These are phyloP conservation scores for Drusus annulatus DNA, from an alignment of 1,140 invertebrate genomes.

Conservation along the genomic window DNA sequence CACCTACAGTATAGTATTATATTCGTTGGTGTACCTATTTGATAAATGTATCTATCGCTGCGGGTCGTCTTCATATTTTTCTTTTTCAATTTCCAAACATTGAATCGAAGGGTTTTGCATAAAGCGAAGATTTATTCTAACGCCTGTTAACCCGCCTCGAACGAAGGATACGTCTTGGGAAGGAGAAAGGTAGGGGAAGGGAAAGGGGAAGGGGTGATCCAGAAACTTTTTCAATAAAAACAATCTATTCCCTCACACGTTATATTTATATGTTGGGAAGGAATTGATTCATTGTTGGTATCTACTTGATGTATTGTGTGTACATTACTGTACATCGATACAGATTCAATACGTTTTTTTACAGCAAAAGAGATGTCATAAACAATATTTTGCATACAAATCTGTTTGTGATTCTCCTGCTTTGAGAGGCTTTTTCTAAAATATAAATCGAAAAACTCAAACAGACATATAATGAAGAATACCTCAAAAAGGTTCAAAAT, in stretches of 20 bases:
- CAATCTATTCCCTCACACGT: constrained; percentile 3
- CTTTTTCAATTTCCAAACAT: constrained; percentile 51
- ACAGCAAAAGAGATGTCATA: too few relatives aligned
- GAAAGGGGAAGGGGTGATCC: constrained; percentile 12
- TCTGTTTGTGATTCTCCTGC: too few relatives aligned
- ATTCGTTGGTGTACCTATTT: constrained; percentile 24
- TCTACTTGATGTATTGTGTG: too few relatives aligned
- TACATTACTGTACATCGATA: too few relatives aligned
- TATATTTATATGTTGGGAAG: neutral
- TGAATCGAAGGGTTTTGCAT: constrained; percentile 51
- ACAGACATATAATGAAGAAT: too few relatives aligned
- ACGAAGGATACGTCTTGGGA: constrained; percentile 23
- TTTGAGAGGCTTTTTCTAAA: too few relatives aligned
- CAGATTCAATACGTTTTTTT: too few relatives aligned
- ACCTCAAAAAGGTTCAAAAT: too few relatives aligned
- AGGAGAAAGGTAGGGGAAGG: too few relatives aligned
- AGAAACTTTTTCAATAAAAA: constrained; percentile 38
- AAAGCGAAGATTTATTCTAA: constrained; percentile 53
- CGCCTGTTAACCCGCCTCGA: constrained; percentile 48
- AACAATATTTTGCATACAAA: too few relatives aligned
- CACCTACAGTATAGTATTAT: neutral
- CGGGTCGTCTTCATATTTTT: constrained; percentile 52
- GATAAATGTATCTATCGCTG: constrained; percentile 45
- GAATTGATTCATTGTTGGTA: constrained; percentile 11
- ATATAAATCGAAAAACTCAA: too few relatives aligned